Percentiles rank a stretch among this genome's conserved stretches.
Evolutionary conservation across 2,888 invertebrate species (phyloP).

Genomic region (Drosophila cognata): DNA sequence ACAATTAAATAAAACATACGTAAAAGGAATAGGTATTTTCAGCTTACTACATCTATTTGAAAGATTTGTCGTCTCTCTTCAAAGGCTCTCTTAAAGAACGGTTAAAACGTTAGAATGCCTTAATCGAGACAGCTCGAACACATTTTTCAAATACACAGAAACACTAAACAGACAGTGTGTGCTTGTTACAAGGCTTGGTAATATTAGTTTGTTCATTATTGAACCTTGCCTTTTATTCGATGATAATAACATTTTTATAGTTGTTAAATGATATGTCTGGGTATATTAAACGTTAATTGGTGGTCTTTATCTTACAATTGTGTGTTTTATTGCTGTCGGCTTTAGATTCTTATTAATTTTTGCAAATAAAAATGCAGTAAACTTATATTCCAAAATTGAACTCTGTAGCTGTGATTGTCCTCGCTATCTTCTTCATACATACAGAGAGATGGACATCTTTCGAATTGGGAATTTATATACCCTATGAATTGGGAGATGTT

Average conservation of each 20-base stretch:
- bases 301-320: background rate
- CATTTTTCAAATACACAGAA: background rate
- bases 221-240: background rate
- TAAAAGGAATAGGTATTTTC: background rate
- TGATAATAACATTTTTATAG: background rate
- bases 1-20: no score
- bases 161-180: background rate
- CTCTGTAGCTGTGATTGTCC: background rate
- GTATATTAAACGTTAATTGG: background rate
- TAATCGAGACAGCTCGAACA: background rate
- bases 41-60: background rate
- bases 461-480: background rate
- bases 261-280: background rate
- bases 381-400: background rate
- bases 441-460: background rate
- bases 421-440: background rate
- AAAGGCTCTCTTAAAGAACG: background rate
- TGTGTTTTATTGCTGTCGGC: background rate
- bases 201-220: background rate
- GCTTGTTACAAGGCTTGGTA: background rate
- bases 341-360: background rate
- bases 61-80: background rate
- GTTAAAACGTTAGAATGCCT: background rate
- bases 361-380: background rate
- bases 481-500: background rate